Base-by-base conservation (phyloP, 1,140 invertebrate genomes). In the Mamestra configurata region DNA sequence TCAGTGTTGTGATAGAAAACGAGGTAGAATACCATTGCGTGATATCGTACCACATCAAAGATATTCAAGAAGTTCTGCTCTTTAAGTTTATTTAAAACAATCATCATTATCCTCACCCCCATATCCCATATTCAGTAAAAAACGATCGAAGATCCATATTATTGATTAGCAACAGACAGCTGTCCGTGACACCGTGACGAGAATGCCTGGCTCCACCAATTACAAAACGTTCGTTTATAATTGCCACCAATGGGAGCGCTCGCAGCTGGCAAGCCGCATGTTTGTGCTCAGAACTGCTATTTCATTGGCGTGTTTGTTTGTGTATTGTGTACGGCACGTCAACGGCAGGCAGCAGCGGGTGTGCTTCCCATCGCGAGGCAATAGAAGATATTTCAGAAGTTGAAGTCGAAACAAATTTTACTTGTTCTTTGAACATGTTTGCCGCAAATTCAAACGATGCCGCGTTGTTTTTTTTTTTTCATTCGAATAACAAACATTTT, bases 271-370 rank as follows among this genome's bases (percentile, higher is more conserved):
- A 6, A 5, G 64, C 40, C 64, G 64, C 40, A 2, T 46, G 37
- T 68, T 68, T 68, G 11, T 7, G 20, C 31, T 68, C 31, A 40
- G 43, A 68, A 68, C 64, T 68, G 64, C 20, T 40, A 40, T 46
- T 49, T 68, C 64, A 68, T 68, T 49, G 64, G 40, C 37, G 40
- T 49, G 22, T 24, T 20, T 27, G n/a, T 31, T 49, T 49, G 27
- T 31, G 27, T 49, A 68, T 49, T 68, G 46, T 68, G 46, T 68
- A 68, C 40, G 37, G 18, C 20, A 24, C 64, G 64, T 68, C 64
- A 68, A 49, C 40, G 13, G 40, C 64, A 68, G 64, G 13, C 40
- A 5, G 18, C 49, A 22, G 18, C 18, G 6, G 18, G 40, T 68
- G 64, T 46, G 10, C 24, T 49, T 27, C 40, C 18, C 64, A 27